Percentiles rank a stretch among this genome's conserved stretches.
These are phyloP conservation scores for Bradypodion pumilum DNA, from an alignment of 2,797 vertebrate species.

Conservation along the genomic window DNA sequence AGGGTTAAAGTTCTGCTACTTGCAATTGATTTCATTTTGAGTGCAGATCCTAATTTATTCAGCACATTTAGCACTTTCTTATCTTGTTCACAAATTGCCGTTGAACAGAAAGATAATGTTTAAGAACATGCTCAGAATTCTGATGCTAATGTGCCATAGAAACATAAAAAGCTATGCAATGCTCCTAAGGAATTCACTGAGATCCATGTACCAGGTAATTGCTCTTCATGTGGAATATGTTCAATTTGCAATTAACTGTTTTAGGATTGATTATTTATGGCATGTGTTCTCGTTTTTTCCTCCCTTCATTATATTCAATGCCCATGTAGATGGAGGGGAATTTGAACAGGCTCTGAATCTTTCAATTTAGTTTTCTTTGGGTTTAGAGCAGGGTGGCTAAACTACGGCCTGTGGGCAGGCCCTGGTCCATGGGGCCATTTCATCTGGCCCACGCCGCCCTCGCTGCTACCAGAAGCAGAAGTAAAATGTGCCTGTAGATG, in stretches of 20 bases:
- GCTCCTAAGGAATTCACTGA: slow-evolving; percentile 1
- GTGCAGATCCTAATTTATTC: slow-evolving; percentile 17
- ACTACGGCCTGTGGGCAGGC: no score
- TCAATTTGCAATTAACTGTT: slow-evolving; percentile 25
- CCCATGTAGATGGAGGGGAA: neutral
- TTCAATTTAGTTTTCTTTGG: neutral
- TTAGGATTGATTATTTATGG: slow-evolving; percentile 20
- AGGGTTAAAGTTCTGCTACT: slow-evolving; percentile 4
- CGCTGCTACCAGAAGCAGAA: no score
- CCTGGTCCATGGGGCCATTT: no score
- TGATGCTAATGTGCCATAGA: neutral
- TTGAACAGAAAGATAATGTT: neutral
- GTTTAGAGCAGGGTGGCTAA: no score
- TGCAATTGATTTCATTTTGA: slow-evolving; percentile 15
- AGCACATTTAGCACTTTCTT: slow-evolving; percentile 15
- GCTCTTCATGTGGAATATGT: neutral
- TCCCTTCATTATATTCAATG: neutral
- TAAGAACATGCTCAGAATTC: slow-evolving; percentile 30
- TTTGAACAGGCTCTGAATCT: accelerated
- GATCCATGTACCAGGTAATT: neutral
- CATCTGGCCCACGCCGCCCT: no score
- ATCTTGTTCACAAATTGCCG: slow-evolving; percentile 24
- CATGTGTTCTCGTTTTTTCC: neutral
- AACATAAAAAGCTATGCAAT: slow-evolving; percentile 12
- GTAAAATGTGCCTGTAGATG: no score